phyloP scores from a whole-genome alignment of 2,888 invertebrate species.

The Hermodice carunculata region DNA sequence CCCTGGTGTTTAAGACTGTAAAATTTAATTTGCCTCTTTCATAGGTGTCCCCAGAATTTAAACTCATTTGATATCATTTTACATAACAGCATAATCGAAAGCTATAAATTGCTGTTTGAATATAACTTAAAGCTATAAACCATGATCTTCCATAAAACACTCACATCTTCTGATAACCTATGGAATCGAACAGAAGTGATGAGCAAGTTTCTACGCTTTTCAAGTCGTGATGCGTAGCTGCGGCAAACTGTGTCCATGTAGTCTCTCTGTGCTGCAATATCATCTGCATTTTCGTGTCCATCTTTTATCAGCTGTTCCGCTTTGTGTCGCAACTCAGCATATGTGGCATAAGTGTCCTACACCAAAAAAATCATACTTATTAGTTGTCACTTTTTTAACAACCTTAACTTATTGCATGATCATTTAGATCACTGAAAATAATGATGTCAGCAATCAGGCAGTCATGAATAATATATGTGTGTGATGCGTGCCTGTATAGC shows the following conservation, averaged over 20 bases:
- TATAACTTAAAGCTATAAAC: too few species aligned
- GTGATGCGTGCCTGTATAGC: too few species aligned
- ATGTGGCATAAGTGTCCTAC: constrained; percentile 82
- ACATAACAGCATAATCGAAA: too few species aligned
- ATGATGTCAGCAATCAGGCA: too few species aligned
- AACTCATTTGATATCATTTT: too few species aligned
- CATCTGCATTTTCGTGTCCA: constrained; percentile 73
- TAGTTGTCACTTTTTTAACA: not conserved
- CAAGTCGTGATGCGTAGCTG: constrained; percentile 81
- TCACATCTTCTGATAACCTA: constrained; percentile 79
- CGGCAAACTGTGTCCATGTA: constrained; percentile 87
- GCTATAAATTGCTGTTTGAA: too few species aligned
- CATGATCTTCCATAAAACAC: too few species aligned
- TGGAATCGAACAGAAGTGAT: constrained; percentile 83
- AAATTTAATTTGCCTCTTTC: too few species aligned
- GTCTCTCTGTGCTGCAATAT: constrained; percentile 80
- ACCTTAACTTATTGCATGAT: not conserved
- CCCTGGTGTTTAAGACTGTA: too few species aligned
- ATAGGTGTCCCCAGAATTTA: too few species aligned
- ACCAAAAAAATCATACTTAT: not conserved
- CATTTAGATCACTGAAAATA: too few species aligned
- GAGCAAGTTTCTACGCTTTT: constrained; percentile 80
- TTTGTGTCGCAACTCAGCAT: constrained; percentile 82
- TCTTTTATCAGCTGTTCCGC: constrained; percentile 74
- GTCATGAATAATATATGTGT: too few species aligned